A percentile compares a stretch with the other conserved stretches of the same genome.
phyloP scores from a whole-genome alignment of 2,113 vertebrate species.

The Onychostoma macrolepis region DNA sequence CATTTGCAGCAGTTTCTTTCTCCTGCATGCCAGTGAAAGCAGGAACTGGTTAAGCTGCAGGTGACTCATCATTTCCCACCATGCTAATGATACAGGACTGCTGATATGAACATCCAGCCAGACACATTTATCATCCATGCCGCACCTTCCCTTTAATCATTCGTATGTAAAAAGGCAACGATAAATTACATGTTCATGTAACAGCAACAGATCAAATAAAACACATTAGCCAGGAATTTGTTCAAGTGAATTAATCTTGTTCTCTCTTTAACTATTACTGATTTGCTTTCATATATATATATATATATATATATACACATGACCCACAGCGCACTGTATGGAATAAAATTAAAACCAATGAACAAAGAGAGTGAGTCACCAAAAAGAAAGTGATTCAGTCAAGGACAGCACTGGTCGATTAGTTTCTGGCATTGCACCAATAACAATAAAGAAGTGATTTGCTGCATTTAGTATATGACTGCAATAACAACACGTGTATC shows the following conservation, averaged over 20 bases:
- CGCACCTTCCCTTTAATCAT: constrained; percentile 50
- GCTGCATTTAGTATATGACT: constrained; percentile 45
- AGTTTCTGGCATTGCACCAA: constrained; percentile 50
- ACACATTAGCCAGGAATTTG: constrained; percentile 47
- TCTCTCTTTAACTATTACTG: neutral
- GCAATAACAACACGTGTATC: constrained; percentile 31
- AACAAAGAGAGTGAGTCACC: constrained; percentile 5
- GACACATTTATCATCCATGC: constrained; percentile 44
- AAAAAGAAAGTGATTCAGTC: constrained; percentile 46
- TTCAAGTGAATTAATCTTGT: constrained; percentile 39
- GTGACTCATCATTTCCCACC: constrained; percentile 49
- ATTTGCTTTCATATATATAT: neutral
- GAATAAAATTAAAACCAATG: constrained; percentile 19
- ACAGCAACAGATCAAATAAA: constrained; percentile 41
- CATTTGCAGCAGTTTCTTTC: neutral
- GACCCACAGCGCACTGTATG: neutral
- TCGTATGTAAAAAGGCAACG: constrained; percentile 43
- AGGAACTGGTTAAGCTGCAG: constrained; percentile 21
- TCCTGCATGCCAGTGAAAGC: neutral
- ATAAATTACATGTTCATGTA: constrained; percentile 55
- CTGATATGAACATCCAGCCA: constrained; percentile 45
- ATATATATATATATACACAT: too few relatives aligned
- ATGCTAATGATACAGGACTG: constrained; percentile 54
- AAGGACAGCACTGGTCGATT: constrained; percentile 52
- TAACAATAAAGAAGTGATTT: constrained; percentile 45